Conservation (phyloP, 1,140 invertebrate genomes). For the Hycleus cichorii region DNA sequence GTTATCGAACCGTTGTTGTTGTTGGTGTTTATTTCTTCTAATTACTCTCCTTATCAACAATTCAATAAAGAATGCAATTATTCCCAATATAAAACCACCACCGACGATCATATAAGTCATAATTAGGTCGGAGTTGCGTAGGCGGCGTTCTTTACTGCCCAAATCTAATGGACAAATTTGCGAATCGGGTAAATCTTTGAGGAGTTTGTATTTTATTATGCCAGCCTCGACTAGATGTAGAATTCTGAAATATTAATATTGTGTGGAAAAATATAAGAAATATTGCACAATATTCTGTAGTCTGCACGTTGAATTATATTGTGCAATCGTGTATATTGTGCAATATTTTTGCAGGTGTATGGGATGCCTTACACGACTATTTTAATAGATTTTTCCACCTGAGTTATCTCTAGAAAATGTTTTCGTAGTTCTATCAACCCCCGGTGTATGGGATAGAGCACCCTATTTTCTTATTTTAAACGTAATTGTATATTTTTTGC, state of each 20-base stretch:
- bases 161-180: slow-evolving; percentile 72
- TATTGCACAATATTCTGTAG: too few species aligned
- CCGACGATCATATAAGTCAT: slow-evolving; percentile 67
- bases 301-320: too few species aligned
- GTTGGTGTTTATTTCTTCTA: slow-evolving; percentile 2
- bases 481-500: too few species aligned
- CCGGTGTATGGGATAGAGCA: too few species aligned
- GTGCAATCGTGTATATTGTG: too few species aligned
- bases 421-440: too few species aligned
- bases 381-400: too few species aligned
- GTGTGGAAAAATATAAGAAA: too few species aligned
- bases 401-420: too few species aligned
- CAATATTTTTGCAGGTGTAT: too few species aligned
- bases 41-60: slow-evolving; percentile 29
- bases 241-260: slow-evolving; percentile 43
- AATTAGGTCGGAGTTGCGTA: slow-evolving; percentile 58
- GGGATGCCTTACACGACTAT: too few species aligned
- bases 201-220: slow-evolving; percentile 57
- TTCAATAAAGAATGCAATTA: slow-evolving; percentile 58
- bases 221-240: slow-evolving; percentile 61
- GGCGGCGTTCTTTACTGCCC: slow-evolving; percentile 66
- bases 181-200: slow-evolving; percentile 55
- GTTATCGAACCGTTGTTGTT: not conserved
- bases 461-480: too few species aligned
- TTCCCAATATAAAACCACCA: slow-evolving; percentile 53